Percentiles rank a stretch among this genome's conserved stretches.
phyloP scores from a whole-genome alignment of 2,888 invertebrate species.

The Melieria picta region DNA sequence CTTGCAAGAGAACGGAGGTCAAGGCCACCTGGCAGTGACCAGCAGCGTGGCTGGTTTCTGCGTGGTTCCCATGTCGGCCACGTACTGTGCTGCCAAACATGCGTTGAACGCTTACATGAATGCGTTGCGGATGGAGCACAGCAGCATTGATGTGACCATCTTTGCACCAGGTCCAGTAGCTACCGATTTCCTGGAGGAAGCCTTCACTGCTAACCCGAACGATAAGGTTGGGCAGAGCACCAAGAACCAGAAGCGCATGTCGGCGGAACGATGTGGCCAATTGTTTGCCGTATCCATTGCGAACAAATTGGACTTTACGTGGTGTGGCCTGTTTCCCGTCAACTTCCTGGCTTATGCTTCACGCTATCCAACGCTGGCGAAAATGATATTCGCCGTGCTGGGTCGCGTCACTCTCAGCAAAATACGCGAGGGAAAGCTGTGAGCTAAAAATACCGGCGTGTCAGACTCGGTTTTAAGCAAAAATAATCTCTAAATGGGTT shows the following conservation, averaged over 20 bases:
- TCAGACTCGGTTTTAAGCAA: too few relatives aligned
- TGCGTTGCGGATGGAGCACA: constrained; percentile 70
- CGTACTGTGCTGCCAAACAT: constrained; percentile 80
- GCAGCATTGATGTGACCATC: constrained; percentile 72
- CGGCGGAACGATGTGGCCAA: constrained; percentile 70
- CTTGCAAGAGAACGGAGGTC: constrained; percentile 50
- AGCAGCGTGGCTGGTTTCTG: constrained; percentile 80
- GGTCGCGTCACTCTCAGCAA: constrained; percentile 52
- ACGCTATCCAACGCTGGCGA: constrained; percentile 68
- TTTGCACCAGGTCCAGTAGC: constrained; percentile 82
- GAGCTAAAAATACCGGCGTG: background rate
- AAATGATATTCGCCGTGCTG: constrained; percentile 49
- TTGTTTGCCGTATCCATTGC: constrained; percentile 60
- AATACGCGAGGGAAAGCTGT: constrained; percentile 56
- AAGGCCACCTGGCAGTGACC: constrained; percentile 79
- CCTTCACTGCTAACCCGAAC: constrained; percentile 74
- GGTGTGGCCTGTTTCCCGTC: constrained; percentile 68
- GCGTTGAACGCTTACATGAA: constrained; percentile 83
- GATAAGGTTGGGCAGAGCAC: constrained; percentile 66
- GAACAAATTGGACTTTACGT: background rate
- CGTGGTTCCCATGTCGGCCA: constrained; percentile 74
- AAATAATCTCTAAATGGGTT: too few relatives aligned
- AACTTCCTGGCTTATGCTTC: constrained; percentile 70
- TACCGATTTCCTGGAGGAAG: constrained; percentile 74
- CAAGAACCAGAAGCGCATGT: constrained; percentile 68